Conservation (phyloP, 2,113 vertebrate genomes). For the Calonectris borealis region DNA sequence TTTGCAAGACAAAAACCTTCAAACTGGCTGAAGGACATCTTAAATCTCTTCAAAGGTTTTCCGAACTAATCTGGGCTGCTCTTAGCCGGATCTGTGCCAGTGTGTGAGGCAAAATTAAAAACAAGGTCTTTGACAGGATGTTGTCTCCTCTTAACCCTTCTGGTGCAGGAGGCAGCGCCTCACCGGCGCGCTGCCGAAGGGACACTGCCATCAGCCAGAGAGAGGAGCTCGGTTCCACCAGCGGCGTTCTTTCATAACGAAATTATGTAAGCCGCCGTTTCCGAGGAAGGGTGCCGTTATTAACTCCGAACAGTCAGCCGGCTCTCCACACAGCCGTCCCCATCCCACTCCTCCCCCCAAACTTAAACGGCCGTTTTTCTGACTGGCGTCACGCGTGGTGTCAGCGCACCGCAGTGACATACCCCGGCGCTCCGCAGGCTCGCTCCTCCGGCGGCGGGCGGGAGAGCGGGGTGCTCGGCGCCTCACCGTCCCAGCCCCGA, state of each 20-base stretch:
- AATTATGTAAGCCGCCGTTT: constrained; percentile 55
- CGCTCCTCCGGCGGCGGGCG: accelerated
- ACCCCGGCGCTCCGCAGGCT: background rate
- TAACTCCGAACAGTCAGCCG: background rate
- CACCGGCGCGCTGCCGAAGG: background rate
- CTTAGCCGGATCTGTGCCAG: constrained; percentile 89
- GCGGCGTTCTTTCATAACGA: constrained; percentile 52
- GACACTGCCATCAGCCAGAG: background rate
- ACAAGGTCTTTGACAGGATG: constrained; percentile 90
- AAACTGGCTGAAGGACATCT: constrained; percentile 97
- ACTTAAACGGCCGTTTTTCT: background rate
- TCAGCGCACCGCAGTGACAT: background rate
- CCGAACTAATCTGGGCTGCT: constrained; percentile 90
- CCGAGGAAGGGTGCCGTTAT: background rate
- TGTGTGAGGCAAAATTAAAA: constrained; percentile 82
- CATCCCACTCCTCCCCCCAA: background rate
- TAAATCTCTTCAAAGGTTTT: constrained; percentile 90
- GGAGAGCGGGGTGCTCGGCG: background rate
- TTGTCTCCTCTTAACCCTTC: constrained; percentile 91
- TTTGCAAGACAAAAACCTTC: constrained; percentile 98
- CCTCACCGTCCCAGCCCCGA: background rate
- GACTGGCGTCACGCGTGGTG: accelerated
- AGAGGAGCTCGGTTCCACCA: background rate
- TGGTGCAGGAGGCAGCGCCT: constrained; percentile 9
- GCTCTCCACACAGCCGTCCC: background rate